A percentile compares a stretch with the other conserved stretches of the same genome.
Conservation (phyloP, 2,888 invertebrate genomes). For the Athalia cordata region DNA sequence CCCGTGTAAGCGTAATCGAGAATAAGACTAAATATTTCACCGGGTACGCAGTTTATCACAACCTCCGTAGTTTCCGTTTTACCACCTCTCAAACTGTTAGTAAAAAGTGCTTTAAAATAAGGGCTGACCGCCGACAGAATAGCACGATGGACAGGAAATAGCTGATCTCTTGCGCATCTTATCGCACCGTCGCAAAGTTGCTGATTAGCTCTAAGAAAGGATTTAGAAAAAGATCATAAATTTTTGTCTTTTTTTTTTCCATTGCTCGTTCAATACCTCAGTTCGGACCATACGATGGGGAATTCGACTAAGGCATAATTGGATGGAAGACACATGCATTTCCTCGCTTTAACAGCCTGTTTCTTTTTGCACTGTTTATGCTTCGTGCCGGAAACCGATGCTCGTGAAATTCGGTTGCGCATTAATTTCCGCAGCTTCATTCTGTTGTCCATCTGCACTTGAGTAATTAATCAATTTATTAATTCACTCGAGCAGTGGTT, state of each 20-base stretch:
- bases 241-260: neutral
- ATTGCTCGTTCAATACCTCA: conserved; percentile 67
- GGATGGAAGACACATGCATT: conserved; percentile 79
- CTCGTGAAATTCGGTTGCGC: conserved; percentile 57
- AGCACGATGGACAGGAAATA: conserved; percentile 81
- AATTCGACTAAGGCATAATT: conserved; percentile 79
- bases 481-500: conserved; percentile 39
- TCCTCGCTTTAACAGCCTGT: conserved; percentile 65
- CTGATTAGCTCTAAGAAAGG: conserved; percentile 74
- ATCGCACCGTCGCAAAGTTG: conserved; percentile 84
- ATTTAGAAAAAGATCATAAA: neutral
- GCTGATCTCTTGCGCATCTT: conserved; percentile 78
- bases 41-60: conserved; percentile 76
- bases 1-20: conserved; percentile 87
- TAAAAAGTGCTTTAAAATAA: conserved; percentile 84
- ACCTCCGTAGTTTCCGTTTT: conserved; percentile 79
- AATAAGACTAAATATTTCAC: conserved; percentile 79
- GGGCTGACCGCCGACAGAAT: conserved; percentile 84
- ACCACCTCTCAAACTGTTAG: conserved; percentile 80
- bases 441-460: conserved; percentile 50
- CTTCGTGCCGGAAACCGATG: conserved; percentile 52
- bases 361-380: conserved; percentile 57
- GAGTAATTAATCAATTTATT: conserved; percentile 12
- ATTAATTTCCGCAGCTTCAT: conserved; percentile 57
- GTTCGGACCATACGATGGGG: conserved; percentile 81